Percentiles rank a stretch among this genome's conserved stretches.
Evolutionary conservation across 2,888 invertebrate genomes (phyloP).

Genomic region (Globia sparganii): DNA sequence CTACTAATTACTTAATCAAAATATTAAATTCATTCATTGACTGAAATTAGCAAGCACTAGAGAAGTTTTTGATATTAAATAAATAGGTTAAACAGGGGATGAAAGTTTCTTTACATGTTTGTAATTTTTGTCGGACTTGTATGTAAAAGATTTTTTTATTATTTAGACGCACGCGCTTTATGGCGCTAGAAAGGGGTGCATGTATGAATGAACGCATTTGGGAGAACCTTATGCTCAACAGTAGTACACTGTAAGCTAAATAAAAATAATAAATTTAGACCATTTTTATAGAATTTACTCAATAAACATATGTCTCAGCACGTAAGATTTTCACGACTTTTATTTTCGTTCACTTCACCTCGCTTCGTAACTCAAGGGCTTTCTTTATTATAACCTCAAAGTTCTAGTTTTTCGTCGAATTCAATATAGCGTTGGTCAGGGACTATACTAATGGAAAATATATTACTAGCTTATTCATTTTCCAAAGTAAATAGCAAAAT

Average conservation of each 20-base stretch:
- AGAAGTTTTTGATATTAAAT: neutral
- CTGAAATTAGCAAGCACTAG: neutral
- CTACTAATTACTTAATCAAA: neutral
- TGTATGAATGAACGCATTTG: neutral
- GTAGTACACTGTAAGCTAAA: neutral
- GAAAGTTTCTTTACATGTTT: neutral
- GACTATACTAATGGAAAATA: constrained; percentile 32
- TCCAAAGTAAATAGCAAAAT: constrained; percentile 48
- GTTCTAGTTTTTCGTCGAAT: constrained; percentile 2
- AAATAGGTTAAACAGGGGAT: neutral
- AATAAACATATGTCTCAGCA: neutral
- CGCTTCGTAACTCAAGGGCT: neutral
- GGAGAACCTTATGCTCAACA: neutral
- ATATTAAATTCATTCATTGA: neutral
- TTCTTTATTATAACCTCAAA: constrained; percentile 10
- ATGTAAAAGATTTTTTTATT: neutral
- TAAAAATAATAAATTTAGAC: neutral
- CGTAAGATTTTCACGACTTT: neutral
- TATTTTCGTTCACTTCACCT: neutral
- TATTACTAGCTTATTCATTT: constrained; percentile 44
- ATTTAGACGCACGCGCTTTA: neutral
- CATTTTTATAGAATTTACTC: neutral
- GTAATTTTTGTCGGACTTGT: neutral
- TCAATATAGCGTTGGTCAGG: constrained; percentile 17
- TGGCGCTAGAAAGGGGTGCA: too few relatives aligned